Evolutionary conservation across 2,113 vertebrate species (phyloP).

Genomic region (Thermophis baileyi): DNA sequence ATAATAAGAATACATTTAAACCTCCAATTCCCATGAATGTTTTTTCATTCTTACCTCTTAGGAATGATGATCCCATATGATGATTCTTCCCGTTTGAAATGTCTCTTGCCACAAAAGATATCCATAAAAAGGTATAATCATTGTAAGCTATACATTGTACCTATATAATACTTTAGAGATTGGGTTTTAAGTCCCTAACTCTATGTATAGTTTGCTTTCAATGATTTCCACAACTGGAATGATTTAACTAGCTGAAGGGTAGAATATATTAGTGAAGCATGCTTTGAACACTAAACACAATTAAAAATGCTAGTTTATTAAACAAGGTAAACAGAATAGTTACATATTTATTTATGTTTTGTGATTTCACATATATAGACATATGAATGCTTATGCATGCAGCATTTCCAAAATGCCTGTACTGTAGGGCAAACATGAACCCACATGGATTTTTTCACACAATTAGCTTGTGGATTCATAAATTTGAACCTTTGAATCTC

Average conservation of each 20-base stretch:
- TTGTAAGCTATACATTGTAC: background rate
- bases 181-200: background rate
- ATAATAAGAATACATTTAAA: background rate
- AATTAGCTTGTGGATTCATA: background rate
- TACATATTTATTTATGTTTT: background rate
- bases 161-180: background rate
- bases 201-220: background rate
- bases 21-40: background rate
- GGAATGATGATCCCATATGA: background rate
- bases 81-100: background rate
- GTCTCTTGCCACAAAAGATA: background rate
- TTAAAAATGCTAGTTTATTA: background rate
- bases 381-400: background rate
- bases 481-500: background rate
- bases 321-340: background rate
- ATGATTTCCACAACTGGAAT: background rate
- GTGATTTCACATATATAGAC: background rate
- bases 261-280: background rate
- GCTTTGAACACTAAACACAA: background rate
- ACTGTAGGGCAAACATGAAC: background rate
- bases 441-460: background rate
- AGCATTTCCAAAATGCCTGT: background rate
- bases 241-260: conserved; percentile 1
- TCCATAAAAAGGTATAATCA: background rate
- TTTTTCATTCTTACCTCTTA: background rate